Conservation (phyloP, 2,797 vertebrate genomes). For the Schizothorax lantsangensis region DNA sequence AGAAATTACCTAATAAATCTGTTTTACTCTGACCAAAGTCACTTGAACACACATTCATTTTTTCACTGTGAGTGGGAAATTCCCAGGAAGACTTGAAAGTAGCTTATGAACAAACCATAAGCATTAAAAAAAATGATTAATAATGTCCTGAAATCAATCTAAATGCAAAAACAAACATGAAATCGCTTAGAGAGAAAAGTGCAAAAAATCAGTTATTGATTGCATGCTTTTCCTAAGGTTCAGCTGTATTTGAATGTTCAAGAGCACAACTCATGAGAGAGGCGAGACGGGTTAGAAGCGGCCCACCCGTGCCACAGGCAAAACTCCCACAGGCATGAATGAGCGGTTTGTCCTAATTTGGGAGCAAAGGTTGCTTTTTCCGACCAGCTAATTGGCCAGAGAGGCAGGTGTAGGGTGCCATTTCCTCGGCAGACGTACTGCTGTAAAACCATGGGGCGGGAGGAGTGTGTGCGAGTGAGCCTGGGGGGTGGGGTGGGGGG, state of each 20-base stretch:
- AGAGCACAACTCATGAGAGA: background rate
- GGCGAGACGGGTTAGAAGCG: background rate
- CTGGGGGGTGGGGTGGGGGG: conserved; percentile 26
- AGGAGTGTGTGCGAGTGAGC: conserved; percentile 18
- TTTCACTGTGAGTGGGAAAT: background rate
- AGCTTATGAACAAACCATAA: background rate
- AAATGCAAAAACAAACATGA: background rate
- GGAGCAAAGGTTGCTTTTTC: conserved; percentile 69
- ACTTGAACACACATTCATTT: background rate
- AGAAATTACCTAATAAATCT: conserved; percentile 2
- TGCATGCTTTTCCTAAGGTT: background rate
- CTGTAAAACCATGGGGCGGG: conserved; percentile 28
- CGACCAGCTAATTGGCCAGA: conserved; percentile 65
- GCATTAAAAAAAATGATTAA: background rate
- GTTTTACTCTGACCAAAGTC: background rate
- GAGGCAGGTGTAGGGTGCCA: conserved; percentile 58
- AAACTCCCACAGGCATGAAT: conserved; percentile 50
- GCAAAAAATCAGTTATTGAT: background rate
- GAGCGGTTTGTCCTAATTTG: conserved; percentile 60
- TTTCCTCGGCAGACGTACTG: conserved; percentile 56
- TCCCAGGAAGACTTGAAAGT: background rate
- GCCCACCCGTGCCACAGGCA: conserved; percentile 47
- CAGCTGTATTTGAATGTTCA: background rate
- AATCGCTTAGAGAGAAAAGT: background rate
- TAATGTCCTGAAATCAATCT: background rate